These are phyloP conservation scores for Smittia aterrima DNA, from an alignment of 2,888 invertebrate species.

Conservation along the genomic window DNA sequence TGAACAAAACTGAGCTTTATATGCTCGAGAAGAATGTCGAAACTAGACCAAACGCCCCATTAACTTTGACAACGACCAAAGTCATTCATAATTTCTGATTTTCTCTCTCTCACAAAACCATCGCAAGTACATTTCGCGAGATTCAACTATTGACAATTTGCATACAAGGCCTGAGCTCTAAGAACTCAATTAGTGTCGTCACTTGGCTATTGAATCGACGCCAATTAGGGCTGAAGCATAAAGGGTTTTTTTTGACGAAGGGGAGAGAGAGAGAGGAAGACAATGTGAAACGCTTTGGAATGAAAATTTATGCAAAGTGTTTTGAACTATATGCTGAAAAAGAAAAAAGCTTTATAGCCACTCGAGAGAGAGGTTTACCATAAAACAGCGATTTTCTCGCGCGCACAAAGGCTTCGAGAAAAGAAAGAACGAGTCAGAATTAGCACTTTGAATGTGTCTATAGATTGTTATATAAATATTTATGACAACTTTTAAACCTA, in stretches of 20 bases:
- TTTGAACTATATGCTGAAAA: constrained; percentile 6
- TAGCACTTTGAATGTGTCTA: background rate
- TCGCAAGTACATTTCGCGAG: too few species aligned
- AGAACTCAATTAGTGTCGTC: constrained; percentile 32
- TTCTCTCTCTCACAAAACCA: background rate
- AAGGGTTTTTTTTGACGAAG: constrained; percentile 5
- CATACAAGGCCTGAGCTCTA: constrained; percentile 4
- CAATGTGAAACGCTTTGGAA: constrained; percentile 2
- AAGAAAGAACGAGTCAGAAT: background rate
- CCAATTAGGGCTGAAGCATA: constrained; percentile 35
- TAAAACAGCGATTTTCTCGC: background rate
- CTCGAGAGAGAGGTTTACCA: background rate
- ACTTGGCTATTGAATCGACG: constrained; percentile 8
- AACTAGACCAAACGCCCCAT: constrained; percentile 39
- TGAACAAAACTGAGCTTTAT: background rate
- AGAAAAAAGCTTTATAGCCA: background rate
- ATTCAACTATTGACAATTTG: constrained; percentile 2
- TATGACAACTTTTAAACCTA: background rate
- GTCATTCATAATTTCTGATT: background rate
- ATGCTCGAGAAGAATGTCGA: constrained; percentile 4
- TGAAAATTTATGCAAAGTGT: constrained; percentile 11
- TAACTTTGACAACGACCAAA: constrained; percentile 23
- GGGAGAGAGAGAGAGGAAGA: background rate
- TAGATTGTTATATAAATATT: constrained; percentile 7
- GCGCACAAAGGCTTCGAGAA: background rate